A percentile compares a stretch with the other conserved stretches of the same genome.
phyloP scores from a whole-genome alignment of 2,888 invertebrate species.

The Cryptocheilus praepositus region DNA sequence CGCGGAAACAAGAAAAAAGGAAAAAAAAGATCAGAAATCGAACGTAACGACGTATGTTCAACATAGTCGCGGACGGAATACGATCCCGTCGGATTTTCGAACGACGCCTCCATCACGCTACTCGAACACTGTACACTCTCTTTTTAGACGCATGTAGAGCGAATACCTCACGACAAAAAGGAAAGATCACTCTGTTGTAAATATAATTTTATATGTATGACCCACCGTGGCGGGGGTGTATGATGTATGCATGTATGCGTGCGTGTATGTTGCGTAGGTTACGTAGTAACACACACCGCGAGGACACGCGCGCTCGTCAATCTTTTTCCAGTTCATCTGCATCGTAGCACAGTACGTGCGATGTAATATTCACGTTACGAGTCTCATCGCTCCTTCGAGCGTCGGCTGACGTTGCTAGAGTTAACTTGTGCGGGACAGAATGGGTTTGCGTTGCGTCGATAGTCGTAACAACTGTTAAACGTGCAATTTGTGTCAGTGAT shows the following conservation, averaged over 20 bases:
- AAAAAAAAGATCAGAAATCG: not conserved
- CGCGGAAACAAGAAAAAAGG: no score
- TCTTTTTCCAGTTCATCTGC: constrained; percentile 1
- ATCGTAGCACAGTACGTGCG: no score
- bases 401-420: no score
- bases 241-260: constrained; percentile 18
- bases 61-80: not conserved
- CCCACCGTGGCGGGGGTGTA: constrained; percentile 30
- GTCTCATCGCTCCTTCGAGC: constrained; percentile 13
- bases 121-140: constrained; percentile 51
- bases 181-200: constrained; percentile 63
- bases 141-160: constrained; percentile 56
- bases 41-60: not conserved
- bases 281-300: constrained; percentile 30
- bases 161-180: constrained; percentile 59
- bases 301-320: constrained; percentile 16
- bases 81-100: not conserved
- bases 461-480: no score
- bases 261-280: not conserved
- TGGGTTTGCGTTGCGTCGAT: no score
- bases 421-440: no score
- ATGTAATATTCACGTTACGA: no score
- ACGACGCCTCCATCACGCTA: not conserved
- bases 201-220: constrained; percentile 65
- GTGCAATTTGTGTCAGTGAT: no score